Evolutionary conservation across 1,140 invertebrate species (phyloP).

Genomic region (Rhyacophila brunnea): DNA sequence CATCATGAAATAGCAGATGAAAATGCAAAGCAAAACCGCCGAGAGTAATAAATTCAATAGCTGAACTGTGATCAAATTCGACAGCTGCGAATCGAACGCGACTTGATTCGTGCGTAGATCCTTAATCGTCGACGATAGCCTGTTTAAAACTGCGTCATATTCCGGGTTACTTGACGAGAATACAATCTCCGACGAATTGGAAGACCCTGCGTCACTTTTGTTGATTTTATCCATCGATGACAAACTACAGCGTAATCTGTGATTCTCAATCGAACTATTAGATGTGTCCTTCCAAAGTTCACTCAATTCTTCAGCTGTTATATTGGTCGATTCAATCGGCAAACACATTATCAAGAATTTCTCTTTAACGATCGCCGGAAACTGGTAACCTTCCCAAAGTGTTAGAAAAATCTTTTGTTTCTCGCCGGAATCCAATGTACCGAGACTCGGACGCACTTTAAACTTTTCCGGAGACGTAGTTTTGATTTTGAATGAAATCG

Average conservation of each 20-base stretch:
- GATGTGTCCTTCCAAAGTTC: slow-evolving; percentile 49
- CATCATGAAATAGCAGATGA: slow-evolving; percentile 22
- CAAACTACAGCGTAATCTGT: slow-evolving; percentile 49
- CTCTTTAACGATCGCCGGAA: slow-evolving; percentile 43
- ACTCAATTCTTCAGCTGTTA: slow-evolving; percentile 43
- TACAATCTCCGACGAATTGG: neutral
- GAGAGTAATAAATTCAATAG: slow-evolving; percentile 20
- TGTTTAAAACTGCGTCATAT: neutral
- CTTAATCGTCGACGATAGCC: neutral
- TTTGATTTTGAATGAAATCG: slow-evolving; percentile 73
- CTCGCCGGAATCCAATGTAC: slow-evolving; percentile 63
- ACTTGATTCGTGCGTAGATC: slow-evolving; percentile 7
- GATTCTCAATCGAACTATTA: slow-evolving; percentile 47
- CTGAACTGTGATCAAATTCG: slow-evolving; percentile 23
- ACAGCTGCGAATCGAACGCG: slow-evolving; percentile 14
- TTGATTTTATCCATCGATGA: slow-evolving; percentile 42
- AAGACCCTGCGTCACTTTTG: slow-evolving; percentile 26
- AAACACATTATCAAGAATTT: slow-evolving; percentile 50
- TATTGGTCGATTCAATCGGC: slow-evolving; percentile 43
- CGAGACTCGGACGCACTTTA: slow-evolving; percentile 81
- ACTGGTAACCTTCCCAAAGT: slow-evolving; percentile 45
- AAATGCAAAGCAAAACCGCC: slow-evolving; percentile 12
- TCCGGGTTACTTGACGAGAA: neutral
- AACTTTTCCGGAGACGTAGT: slow-evolving; percentile 86
- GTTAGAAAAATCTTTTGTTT: slow-evolving; percentile 48